Conservation (phyloP, 1,140 invertebrate genomes). For the Samia ricini region DNA sequence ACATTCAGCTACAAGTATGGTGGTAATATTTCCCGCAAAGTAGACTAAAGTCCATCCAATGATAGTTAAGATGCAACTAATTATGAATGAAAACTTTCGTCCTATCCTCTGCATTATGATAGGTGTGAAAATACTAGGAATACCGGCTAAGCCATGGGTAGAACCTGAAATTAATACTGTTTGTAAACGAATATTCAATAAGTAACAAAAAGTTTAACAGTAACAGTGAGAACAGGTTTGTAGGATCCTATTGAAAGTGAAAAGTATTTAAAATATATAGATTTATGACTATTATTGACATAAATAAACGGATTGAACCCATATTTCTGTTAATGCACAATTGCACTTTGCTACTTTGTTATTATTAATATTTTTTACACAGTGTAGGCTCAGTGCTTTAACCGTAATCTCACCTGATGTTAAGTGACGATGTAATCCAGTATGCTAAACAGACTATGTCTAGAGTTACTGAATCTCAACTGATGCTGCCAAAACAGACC, state of each 20-base stretch:
- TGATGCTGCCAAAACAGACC: too few relatives aligned
- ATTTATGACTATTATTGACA: not conserved
- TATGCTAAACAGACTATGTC: too few relatives aligned
- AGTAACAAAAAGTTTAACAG: too few relatives aligned
- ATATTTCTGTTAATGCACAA: too few relatives aligned
- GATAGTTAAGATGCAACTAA: constrained; percentile 11
- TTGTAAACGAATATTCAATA: not conserved
- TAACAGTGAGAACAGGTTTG: too few relatives aligned
- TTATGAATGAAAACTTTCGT: constrained; percentile 13
- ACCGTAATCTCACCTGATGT: too few relatives aligned
- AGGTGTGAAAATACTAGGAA: constrained; percentile 12
- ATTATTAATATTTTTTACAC: too few relatives aligned
- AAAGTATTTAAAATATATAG: not conserved
- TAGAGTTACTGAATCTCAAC: not conserved
- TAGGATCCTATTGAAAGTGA: not conserved
- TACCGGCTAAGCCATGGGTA: constrained; percentile 14
- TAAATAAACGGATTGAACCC: not conserved
- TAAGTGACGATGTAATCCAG: too few relatives aligned
- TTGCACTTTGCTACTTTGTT: too few relatives aligned
- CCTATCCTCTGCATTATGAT: constrained; percentile 19
- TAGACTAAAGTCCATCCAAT: constrained; percentile 10
- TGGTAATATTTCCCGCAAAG: not conserved
- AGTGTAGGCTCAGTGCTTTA: too few relatives aligned
- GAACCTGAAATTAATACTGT: constrained; percentile 12
- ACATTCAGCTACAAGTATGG: constrained; percentile 10